Evolutionary conservation across 2,888 invertebrate genomes (phyloP), one percentile per base, ranked within the genome.

Genomic region (Nebria salina): DNA sequence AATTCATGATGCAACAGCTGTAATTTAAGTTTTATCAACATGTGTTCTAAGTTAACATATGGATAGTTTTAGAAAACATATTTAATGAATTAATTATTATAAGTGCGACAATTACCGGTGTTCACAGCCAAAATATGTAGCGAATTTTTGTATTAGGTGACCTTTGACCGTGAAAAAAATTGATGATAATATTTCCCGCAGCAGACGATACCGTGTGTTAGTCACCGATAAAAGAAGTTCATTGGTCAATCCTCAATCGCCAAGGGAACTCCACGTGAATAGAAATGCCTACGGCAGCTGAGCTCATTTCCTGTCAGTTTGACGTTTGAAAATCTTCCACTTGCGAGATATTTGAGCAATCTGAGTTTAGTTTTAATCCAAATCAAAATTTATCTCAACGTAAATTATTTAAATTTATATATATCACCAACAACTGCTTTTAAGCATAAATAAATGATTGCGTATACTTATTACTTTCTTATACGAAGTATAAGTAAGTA

Each of bases 1-100:
- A 88, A 86, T 91, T 89, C 93, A 93, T 93, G 81, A 84, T 90
- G 84, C 8, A 13, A 70, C n/a, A 25, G 34, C 34, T 34, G 34
- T 34, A 34, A 34, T 34, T 34, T 34, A 34, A 34, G 5, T 34
- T 41, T 34, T 20, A 64, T 26, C 1, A 54, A 64, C 72, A 73
- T 73, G 72, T 78, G 73, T 70, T 54, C 7, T 7, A 70, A 11
- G 70, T 15, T 5, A 70, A 11, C 70, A 70, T 70, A 70, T 70
- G 70, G 70, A 54, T 54, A 54, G 54, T 13, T 54, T 4, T 13
- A 54, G 8, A 5, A 54, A 34, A 34, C 34, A 34, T 34, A 54
- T 54, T 13, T 8, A 54, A 9, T 43, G 43, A 11, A 54, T 54
- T 54, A 54, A 54, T 54, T 54, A 54, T 7, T 54, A 54, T 7